Base-by-base conservation (phyloP, 2,113 vertebrate species). In the Lepus timidus region DNA sequence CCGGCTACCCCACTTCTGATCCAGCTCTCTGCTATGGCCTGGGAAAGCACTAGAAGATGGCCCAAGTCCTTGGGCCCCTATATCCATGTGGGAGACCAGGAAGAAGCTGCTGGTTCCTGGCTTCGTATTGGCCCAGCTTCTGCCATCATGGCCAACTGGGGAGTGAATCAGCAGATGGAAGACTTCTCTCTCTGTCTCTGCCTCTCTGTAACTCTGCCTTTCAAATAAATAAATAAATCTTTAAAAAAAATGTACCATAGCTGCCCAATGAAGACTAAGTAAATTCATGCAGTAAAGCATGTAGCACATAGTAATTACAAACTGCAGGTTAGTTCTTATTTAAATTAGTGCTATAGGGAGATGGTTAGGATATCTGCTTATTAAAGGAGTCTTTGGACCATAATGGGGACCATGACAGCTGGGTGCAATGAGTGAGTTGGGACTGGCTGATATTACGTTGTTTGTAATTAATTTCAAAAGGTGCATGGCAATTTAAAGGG, bases 401-500 rank as follows among this genome's bases (percentile, higher is more conserved):
- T 14, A 36, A 1, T 29, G 29, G 27, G 23, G 6, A 44, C 31
- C 29, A n/a, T n/a, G 52, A 87, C 39, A 61, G 23, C 62, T 83
- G 52, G 61, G 17, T 76, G 22, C 61, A 82, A 27, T 61, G 61
- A 51, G 29, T 68, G 19, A 82, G 14, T 27, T 49, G n/a, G 29
- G 51, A 67, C 52, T 65, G 82, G 17, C 12, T 93, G 64, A 49
- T 61, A 88, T 27, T 33, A 12, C n/a, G n/a, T 36, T 82, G 25
- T 36, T 67, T 65, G 58, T 80, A 49, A 16, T 90, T 87, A 22
- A 82, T 90, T 93, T 86, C 23, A 68, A 90, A 90, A 95, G 64
- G 9, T 64, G 17, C 20, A 58, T 9, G 39, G 64, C 78, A 52
- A 51, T 70, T 64, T 73, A 52, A 19, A 62, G 51, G 13, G 49